Evolutionary conservation across 2,888 invertebrate species (phyloP).

Genomic region (Caenorhabditis japonica): DNA sequence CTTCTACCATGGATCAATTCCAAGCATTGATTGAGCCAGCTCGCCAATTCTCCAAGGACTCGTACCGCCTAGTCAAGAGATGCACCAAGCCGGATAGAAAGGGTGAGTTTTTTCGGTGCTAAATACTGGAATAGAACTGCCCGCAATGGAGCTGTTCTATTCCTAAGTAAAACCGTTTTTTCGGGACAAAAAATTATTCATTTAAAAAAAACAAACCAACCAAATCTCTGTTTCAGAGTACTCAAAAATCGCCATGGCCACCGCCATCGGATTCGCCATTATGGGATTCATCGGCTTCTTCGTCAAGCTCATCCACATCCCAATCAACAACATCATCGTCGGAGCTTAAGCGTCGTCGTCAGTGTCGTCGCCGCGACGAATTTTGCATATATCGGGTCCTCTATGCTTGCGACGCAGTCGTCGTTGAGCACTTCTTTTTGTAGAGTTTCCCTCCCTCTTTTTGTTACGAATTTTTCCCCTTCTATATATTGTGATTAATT

Average conservation of each 20-base stretch:
- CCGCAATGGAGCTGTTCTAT: no score
- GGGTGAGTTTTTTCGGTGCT: conserved; percentile 83
- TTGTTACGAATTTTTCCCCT: conserved; percentile 7
- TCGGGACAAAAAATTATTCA: conserved; percentile 1
- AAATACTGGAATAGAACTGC: no score
- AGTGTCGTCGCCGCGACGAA: conserved; percentile 6
- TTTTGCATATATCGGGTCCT: conserved; percentile 32
- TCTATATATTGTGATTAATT: conserved; percentile 49
- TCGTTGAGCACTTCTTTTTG: conserved; percentile 31
- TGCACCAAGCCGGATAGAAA: conserved; percentile 99
- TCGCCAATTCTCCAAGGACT: conserved; percentile 97
- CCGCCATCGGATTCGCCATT: conserved; percentile 98
- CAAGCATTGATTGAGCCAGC: conserved; percentile 93
- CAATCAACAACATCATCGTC: conserved; percentile 84
- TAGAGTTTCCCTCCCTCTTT: conserved; percentile 35
- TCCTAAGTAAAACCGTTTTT: no score
- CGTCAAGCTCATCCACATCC: conserved; percentile 99
- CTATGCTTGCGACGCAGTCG: no score
- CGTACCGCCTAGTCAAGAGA: conserved; percentile 95
- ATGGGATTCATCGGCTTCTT: conserved; percentile 99
- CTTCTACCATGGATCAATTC: conserved; percentile 94
- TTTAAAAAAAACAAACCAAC: conserved; percentile 1
- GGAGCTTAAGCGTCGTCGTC: conserved; percentile 73
- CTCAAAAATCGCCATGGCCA: conserved; percentile 98
- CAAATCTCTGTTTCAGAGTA: conserved; percentile 84